Percentiles rank a stretch among this genome's conserved stretches.
These are phyloP conservation scores for Goniozus legneri DNA, from an alignment of 1,140 invertebrate genomes.

Conservation along the genomic window DNA sequence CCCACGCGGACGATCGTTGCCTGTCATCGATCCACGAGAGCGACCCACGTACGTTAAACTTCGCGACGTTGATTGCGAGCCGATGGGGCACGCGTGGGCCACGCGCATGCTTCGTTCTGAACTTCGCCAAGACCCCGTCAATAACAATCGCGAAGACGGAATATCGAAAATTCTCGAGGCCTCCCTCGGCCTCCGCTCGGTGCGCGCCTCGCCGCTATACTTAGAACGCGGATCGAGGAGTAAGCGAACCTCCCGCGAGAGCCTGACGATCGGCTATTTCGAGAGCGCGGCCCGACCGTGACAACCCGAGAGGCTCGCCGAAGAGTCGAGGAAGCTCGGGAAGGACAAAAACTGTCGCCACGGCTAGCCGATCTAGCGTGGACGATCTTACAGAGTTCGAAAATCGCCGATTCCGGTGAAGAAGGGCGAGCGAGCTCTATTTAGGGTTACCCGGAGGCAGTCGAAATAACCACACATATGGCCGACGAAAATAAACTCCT, in stretches of 20 bases:
- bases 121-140: too few relatives aligned
- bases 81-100: slow-evolving; percentile 2
- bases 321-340: not conserved
- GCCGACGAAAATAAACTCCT: slow-evolving; percentile 51
- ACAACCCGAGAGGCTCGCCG: slow-evolving; percentile 15
- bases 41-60: not conserved
- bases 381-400: too few relatives aligned
- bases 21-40: slow-evolving; percentile 4
- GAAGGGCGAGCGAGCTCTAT: slow-evolving; percentile 16
- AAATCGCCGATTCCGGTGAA: too few relatives aligned
- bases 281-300: slow-evolving; percentile 14
- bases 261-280: slow-evolving; percentile 40
- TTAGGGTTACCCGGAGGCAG: slow-evolving; percentile 29
- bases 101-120: not conserved
- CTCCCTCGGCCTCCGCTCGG: slow-evolving; percentile 18
- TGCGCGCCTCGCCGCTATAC: slow-evolving; percentile 21
- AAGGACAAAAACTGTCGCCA: too few relatives aligned
- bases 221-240: slow-evolving; percentile 33
- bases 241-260: slow-evolving; percentile 28
- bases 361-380: too few relatives aligned
- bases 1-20: slow-evolving; percentile 22
- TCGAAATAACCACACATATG: slow-evolving; percentile 54
- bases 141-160: too few relatives aligned
- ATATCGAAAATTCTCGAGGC: not conserved
- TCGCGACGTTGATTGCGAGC: not conserved